Evolutionary conservation across 2,797 vertebrate species (phyloP), one percentile per base, ranked within the genome.

Genomic region (Mormyrops boulengeri): DNA sequence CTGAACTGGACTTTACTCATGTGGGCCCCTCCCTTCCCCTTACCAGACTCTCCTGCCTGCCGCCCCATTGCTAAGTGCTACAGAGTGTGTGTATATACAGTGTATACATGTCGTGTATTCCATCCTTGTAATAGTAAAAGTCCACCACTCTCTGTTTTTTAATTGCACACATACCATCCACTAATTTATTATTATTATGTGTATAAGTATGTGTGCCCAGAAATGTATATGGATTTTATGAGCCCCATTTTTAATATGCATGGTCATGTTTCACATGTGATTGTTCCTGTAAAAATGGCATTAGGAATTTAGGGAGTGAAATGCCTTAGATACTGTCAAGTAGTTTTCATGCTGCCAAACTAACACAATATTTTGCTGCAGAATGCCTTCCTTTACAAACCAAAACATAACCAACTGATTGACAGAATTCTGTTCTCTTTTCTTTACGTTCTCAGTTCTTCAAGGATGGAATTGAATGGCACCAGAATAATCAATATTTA

Each of bases 191-290:
- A 30, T 66, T 66, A 66, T 66, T 66, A 53, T 50, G 2, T 30
- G 26, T 30, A 30, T 30, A 30, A 30, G 26, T 30, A 30, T 30
- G 26, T 30, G 26, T 30, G 26, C 26, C 26, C 26, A 30, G 26
- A 30, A 30, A 30, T 30, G 26, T 30, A 30, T 30, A 30, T 55
- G 38, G 73, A 89, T 55, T 84, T 8, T 82, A 55, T 22, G 17
- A 22, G 34, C 7, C 38, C 80, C 47, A 1, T 89, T 26, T 53
- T 57, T 49, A 66, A 53, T 53, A 73, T 80, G 69, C 69, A 88
- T 88, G 47, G 69, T 84, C 73, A 82, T 60, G 50, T 89, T 85
- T 85, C 4, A 47, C 53, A 60, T 26, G 26, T 62, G 52, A 85
- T 19, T 17, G n/a, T 62, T 57, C 30, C 30, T 38, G n/a, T 19